Evolutionary conservation across 2,888 invertebrate species (phyloP).

Genomic region (Lumbricus terrestris): DNA sequence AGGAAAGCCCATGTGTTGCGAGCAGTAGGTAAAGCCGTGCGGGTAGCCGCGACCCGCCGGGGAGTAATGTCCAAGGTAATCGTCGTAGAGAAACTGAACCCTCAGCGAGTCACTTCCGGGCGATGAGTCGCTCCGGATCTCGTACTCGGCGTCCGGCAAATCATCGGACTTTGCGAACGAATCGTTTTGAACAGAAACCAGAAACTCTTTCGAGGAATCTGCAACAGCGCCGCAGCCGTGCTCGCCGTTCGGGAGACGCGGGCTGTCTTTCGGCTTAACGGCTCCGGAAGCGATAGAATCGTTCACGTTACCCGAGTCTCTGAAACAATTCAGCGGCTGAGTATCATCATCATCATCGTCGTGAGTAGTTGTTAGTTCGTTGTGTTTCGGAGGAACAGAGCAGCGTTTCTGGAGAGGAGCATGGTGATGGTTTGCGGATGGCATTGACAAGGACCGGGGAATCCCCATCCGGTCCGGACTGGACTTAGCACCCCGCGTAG

Average conservation of each 20-base stretch:
- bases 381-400: slow-evolving; percentile 22
- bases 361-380: too few species aligned
- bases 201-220: background rate
- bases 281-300: background rate
- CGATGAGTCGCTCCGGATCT: slow-evolving; percentile 43
- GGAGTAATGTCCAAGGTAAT: slow-evolving; percentile 47
- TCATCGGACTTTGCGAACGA: background rate
- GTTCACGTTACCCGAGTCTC: background rate
- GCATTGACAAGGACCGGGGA: slow-evolving; percentile 41
- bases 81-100: slow-evolving; percentile 47
- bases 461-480: background rate
- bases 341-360: slow-evolving; percentile 5
- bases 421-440: slow-evolving; percentile 35
- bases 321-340: background rate
- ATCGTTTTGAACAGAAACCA: background rate
- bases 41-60: slow-evolving; percentile 51
- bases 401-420: slow-evolving; percentile 29
- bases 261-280: background rate
- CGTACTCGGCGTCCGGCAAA: slow-evolving; percentile 19
- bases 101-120: slow-evolving; percentile 42
- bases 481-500: slow-evolving; percentile 21
- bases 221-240: background rate
- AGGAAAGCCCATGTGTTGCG: background rate
- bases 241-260: background rate
- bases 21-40: slow-evolving; percentile 37